phyloP scores from a whole-genome alignment of 2,888 invertebrate genomes.

The Macaria liturata region DNA sequence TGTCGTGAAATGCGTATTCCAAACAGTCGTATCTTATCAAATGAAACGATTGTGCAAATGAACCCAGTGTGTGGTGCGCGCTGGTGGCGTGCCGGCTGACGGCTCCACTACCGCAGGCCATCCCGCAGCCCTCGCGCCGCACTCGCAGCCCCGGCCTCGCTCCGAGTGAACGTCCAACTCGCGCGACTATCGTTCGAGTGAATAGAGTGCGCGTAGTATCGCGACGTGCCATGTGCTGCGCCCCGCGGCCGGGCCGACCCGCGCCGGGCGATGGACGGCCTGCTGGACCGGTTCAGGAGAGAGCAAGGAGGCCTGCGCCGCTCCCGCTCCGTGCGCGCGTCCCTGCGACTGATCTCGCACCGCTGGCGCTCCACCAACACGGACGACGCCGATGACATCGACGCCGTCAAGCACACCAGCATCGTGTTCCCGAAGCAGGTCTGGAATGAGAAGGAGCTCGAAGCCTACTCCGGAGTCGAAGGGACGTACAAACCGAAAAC shows the following conservation, averaged over 20 bases:
- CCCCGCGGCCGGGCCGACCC: slow-evolving; percentile 66
- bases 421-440: slow-evolving; percentile 66
- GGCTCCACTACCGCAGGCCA: neutral
- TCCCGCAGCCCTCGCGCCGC: slow-evolving; percentile 60
- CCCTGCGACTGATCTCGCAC: slow-evolving; percentile 86
- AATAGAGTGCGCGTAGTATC: slow-evolving; percentile 78
- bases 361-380: slow-evolving; percentile 82
- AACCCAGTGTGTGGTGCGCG: slow-evolving; percentile 68
- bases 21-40: slow-evolving; percentile 76
- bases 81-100: slow-evolving; percentile 41
- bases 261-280: slow-evolving; percentile 79
- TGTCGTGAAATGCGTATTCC: slow-evolving; percentile 66
- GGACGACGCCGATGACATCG: slow-evolving; percentile 62
- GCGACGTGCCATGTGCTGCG: slow-evolving; percentile 78
- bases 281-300: slow-evolving; percentile 78
- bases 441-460: slow-evolving; percentile 72
- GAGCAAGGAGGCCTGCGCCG: slow-evolving; percentile 82
- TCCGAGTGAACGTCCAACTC: slow-evolving; percentile 79
- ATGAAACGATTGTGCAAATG: slow-evolving; percentile 74
- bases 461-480: slow-evolving; percentile 72
- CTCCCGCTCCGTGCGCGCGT: slow-evolving; percentile 87
- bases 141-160: slow-evolving; percentile 70
- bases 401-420: slow-evolving; percentile 63
- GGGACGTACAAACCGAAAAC: slow-evolving; percentile 76
- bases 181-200: slow-evolving; percentile 75